Percentiles rank a stretch among this genome's conserved stretches.
Conservation (phyloP, 30 jellyfish, hydroid and myxozoan genomes). For the Hydra vulgaris region DNA sequence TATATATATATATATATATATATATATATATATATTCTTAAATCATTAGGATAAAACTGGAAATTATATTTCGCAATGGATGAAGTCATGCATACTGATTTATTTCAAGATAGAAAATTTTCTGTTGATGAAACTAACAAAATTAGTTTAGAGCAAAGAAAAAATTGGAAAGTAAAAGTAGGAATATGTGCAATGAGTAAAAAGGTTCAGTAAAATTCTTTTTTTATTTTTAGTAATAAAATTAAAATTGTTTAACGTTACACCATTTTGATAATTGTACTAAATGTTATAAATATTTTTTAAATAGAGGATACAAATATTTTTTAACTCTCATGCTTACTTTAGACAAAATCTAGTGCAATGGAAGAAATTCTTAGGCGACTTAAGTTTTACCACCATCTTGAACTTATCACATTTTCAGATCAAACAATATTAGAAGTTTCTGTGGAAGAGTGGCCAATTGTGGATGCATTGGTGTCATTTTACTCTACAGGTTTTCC, state of each 20-base stretch:
- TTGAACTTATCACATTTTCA: slow-evolving; percentile 66
- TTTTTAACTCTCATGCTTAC: no score
- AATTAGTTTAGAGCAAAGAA: slow-evolving; percentile 7
- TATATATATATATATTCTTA: no score
- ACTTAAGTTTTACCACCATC: slow-evolving; percentile 36
- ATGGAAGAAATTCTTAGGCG: slow-evolving; percentile 79
- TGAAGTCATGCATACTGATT: not conserved
- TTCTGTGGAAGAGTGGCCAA: slow-evolving; percentile 90
- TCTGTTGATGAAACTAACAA: not conserved
- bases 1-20: no score
- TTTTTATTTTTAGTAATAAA: no score
- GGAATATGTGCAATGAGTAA: slow-evolving; percentile 94
- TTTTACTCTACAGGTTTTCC: slow-evolving; percentile 91
- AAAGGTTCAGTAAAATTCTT: slow-evolving; percentile 61
- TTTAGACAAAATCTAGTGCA: slow-evolving; percentile 74
- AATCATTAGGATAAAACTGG: not conserved
- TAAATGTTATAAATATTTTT: no score
- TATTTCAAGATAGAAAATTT: not conserved
- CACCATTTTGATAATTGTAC: no score
- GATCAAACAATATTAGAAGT: slow-evolving; percentile 67
- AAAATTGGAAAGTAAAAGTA: slow-evolving; percentile 32
- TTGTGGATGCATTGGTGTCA: slow-evolving; percentile 74
- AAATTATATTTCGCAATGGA: not conserved
- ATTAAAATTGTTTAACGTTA: no score
- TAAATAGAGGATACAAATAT: no score